Conservation (phyloP, 2,113 vertebrate species). For the Bombycilla garrulus region DNA sequence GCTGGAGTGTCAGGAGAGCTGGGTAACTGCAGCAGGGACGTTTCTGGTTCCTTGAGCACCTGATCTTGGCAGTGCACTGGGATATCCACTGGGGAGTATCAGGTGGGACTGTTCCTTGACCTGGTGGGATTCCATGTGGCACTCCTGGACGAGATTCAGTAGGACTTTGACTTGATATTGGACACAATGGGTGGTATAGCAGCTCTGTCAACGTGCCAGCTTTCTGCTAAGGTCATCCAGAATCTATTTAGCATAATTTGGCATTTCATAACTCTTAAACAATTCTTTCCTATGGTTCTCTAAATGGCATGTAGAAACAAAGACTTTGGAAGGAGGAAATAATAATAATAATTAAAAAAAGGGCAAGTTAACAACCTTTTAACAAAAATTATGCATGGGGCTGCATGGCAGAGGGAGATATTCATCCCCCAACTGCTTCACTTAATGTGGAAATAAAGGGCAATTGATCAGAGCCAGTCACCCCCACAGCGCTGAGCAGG, state of each 20-base stretch:
- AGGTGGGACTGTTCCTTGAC: background rate
- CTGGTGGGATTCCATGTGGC: background rate
- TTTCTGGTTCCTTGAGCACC: background rate
- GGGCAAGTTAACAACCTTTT: slow-evolving; percentile 17
- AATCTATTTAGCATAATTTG: slow-evolving; percentile 23
- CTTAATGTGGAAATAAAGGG: slow-evolving; percentile 65
- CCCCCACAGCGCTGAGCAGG: background rate
- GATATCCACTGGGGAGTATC: background rate
- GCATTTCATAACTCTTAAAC: slow-evolving; percentile 17
- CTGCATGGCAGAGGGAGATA: slow-evolving; percentile 1
- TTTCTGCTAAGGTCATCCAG: slow-evolving; percentile 3
- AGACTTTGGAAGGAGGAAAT: background rate
- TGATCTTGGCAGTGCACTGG: background rate
- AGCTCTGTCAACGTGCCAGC: background rate
- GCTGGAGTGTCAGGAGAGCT: background rate
- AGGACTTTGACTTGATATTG: background rate
- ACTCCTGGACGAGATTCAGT: background rate
- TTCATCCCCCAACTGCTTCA: slow-evolving; percentile 21
- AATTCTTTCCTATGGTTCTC: background rate
- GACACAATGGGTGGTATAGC: background rate
- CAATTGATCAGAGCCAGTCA: slow-evolving; percentile 53
- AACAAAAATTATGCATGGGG: background rate
- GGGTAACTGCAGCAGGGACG: background rate
- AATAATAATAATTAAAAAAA: background rate
- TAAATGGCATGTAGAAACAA: background rate